A percentile compares a stretch with the other conserved stretches of the same genome.
Conservation (phyloP, 1,140 invertebrate genomes). For the Ruditapes philippinarum region DNA sequence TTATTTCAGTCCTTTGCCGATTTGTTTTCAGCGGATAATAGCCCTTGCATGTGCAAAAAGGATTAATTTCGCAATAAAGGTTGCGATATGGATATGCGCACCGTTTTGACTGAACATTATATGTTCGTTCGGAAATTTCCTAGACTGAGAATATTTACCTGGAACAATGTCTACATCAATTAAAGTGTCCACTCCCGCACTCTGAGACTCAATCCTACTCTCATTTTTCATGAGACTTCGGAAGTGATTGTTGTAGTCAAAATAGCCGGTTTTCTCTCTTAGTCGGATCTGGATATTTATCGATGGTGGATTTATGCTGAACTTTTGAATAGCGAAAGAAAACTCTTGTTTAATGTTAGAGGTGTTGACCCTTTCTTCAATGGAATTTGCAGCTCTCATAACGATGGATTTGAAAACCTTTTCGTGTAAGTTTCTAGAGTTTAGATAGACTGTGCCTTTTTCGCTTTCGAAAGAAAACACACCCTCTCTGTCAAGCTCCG, state of each 20-base stretch:
- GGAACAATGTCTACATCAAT: slow-evolving; percentile 32
- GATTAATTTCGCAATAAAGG: too few relatives aligned
- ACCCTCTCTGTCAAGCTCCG: background rate
- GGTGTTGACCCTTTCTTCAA: background rate
- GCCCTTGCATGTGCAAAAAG: too few relatives aligned
- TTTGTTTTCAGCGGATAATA: too few relatives aligned
- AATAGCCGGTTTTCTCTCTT: background rate
- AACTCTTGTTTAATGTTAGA: background rate
- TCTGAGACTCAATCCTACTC: too few relatives aligned
- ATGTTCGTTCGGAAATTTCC: too few relatives aligned
- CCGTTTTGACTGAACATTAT: too few relatives aligned
- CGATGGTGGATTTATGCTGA: slow-evolving; percentile 2
- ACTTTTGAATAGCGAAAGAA: background rate
- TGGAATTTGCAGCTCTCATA: background rate
- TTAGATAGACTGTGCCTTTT: background rate
- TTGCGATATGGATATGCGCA: too few relatives aligned
- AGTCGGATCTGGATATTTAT: background rate
- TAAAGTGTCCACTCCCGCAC: background rate
- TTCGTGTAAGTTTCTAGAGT: slow-evolving; percentile 10
- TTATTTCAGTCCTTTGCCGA: too few relatives aligned
- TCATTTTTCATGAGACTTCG: too few relatives aligned
- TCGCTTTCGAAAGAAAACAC: background rate
- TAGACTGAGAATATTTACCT: background rate
- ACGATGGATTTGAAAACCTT: slow-evolving; percentile 23
- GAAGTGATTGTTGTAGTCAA: background rate